These are phyloP conservation scores for Microtus richardsoni DNA, from an alignment of 2,113 vertebrate genomes.

Conservation along the genomic window DNA sequence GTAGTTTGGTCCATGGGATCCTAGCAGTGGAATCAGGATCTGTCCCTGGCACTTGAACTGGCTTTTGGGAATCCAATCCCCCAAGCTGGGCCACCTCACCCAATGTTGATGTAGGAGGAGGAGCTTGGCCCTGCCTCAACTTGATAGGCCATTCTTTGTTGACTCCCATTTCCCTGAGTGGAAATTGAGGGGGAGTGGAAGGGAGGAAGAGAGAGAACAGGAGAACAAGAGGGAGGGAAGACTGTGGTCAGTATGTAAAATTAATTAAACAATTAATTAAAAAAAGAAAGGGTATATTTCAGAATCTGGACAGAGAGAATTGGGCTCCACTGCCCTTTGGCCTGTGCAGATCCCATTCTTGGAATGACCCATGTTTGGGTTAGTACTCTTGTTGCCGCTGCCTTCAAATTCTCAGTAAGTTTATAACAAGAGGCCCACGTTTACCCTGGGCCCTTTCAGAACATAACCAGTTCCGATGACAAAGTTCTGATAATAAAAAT, in stretches of 20 bases:
- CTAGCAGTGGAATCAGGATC: not conserved
- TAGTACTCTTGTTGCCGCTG: not conserved
- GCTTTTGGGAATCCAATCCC: not conserved
- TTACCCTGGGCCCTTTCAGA: not conserved
- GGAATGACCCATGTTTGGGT: not conserved
- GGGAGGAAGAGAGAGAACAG: not conserved
- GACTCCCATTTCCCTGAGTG: not conserved
- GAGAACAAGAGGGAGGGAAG: not conserved
- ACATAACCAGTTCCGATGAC: not conserved
- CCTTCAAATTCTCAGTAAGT: not conserved
- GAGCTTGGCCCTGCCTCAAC: not conserved
- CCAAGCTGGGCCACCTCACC: not conserved
- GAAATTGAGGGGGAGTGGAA: not conserved
- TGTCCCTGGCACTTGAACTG: not conserved
- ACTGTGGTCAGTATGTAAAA: not conserved
- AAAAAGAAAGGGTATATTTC: not conserved
- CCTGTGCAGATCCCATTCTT: not conserved
- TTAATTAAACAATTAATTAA: not conserved
- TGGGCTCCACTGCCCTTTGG: not conserved
- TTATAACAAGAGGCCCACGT: not conserved
- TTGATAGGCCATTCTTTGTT: not conserved
- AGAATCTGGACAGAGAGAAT: not conserved
- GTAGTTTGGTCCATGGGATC: not conserved
- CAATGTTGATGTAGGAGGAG: not conserved
- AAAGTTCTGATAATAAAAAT: not conserved